Conservation (phyloP, 2,113 vertebrate genomes). For the Campylorhamphus procurvoides region DNA sequence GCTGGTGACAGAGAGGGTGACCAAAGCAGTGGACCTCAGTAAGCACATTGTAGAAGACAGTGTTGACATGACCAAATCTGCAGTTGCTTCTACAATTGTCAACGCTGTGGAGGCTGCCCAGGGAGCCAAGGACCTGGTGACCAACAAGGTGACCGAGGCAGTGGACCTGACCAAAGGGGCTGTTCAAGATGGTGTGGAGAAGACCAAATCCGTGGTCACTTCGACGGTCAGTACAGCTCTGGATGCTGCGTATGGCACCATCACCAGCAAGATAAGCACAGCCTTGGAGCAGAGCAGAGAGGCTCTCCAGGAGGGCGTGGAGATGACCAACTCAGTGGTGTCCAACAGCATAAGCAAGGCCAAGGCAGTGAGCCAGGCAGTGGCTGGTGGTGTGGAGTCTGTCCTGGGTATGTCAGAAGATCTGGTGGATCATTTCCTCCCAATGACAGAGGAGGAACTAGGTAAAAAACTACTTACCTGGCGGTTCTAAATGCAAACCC, state of each 20-base stretch:
- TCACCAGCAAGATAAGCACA: conserved; percentile 71
- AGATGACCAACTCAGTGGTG: conserved; percentile 81
- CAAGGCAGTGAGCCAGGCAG: conserved; percentile 85
- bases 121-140: conserved; percentile 25
- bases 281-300: conserved; percentile 68
- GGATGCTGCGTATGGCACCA: conserved; percentile 83
- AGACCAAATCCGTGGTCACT: conserved; percentile 81
- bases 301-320: conserved; percentile 79
- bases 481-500: not conserved
- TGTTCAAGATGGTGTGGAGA: conserved; percentile 81
- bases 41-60: conserved; percentile 78
- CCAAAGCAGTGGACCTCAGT: conserved; percentile 16
- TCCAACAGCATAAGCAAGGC: conserved; percentile 80
- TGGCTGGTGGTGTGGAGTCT: conserved; percentile 84
- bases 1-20: conserved; percentile 61
- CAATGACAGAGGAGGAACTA: conserved; percentile 84
- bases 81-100: conserved; percentile 78
- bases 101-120: conserved; percentile 73
- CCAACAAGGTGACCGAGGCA: conserved; percentile 61
- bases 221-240: conserved; percentile 82
- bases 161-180: conserved; percentile 75
- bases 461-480: conserved; percentile 78
- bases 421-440: conserved; percentile 89
- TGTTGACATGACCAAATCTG: conserved; percentile 79
- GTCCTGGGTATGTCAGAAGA: conserved; percentile 83